Evolutionary conservation across 92 coral and sea anemone genomes (phyloP).

Genomic region (Parazoanthus swiftii): DNA sequence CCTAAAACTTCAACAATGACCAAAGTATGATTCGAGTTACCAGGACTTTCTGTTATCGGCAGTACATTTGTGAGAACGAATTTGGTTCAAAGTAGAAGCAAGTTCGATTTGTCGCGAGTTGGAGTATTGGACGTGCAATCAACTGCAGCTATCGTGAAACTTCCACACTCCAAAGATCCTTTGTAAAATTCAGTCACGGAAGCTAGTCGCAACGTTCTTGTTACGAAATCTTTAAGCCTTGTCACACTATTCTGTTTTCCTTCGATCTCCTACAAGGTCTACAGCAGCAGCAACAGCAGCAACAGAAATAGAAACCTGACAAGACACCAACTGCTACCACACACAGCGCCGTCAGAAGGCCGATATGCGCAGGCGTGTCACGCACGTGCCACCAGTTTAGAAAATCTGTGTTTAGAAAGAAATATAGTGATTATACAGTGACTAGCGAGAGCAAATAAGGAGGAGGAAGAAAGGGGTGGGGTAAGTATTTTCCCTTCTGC

Average conservation of each 20-base stretch:
- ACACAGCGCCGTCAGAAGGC: conserved; percentile 33
- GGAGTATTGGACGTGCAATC: no score
- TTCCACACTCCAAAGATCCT: not conserved
- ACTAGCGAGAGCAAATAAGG: no score
- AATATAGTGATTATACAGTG: no score
- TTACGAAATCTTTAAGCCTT: not conserved
- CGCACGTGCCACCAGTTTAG: conserved; percentile 60
- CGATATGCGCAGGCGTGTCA: conserved; percentile 57
- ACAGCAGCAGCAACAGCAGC: conserved; percentile 58
- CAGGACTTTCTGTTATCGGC: no score
- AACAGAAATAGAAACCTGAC: conserved; percentile 41
- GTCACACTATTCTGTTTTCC: conserved; percentile 2
- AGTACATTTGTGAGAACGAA: no score
- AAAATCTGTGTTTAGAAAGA: conserved; percentile 44
- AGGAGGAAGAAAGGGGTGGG: no score
- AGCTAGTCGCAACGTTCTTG: not conserved
- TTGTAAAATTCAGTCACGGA: not conserved
- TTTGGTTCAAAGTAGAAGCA: no score
- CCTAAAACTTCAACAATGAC: no score
- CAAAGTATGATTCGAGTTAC: no score
- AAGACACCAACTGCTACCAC: conserved; percentile 27
- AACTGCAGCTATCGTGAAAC: not conserved
- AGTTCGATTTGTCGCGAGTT: no score
- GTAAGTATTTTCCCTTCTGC: no score
- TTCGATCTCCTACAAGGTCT: conserved; percentile 45